phyloP scores from a whole-genome alignment of 2,113 vertebrate species.

The Aix galericulata region DNA sequence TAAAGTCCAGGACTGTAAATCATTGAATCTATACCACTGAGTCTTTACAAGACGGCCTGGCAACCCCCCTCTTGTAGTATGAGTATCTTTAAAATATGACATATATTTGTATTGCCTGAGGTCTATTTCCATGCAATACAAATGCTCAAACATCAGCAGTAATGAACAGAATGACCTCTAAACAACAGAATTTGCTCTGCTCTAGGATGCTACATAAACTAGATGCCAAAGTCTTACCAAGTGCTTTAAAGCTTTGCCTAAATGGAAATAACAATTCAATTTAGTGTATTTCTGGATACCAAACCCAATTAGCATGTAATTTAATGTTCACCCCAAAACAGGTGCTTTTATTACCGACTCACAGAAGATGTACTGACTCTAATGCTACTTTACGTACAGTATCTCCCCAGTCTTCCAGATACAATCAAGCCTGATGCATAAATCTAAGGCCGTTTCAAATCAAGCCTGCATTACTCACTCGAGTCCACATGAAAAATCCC shows the following conservation, averaged over 20 bases:
- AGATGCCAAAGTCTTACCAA: constrained; percentile 11
- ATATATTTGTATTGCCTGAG: background rate
- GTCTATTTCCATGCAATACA: background rate
- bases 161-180: constrained; percentile 43
- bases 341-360: background rate
- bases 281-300: background rate
- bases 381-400: background rate
- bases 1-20: background rate
- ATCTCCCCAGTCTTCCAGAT: background rate
- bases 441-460: background rate
- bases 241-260: constrained; percentile 18
- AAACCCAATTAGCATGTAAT: background rate
- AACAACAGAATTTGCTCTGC: constrained; percentile 11
- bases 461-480: background rate
- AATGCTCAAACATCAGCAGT: background rate
- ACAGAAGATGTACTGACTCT: background rate
- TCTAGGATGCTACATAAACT: background rate
- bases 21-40: background rate
- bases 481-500: background rate
- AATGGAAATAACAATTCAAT: background rate
- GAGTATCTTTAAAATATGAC: constrained; percentile 1
- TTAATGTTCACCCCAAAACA: background rate
- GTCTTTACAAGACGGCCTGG: background rate
- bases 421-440: background rate
- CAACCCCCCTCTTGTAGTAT: background rate